These are phyloP conservation scores for Petrocephalus microphthalmus DNA, from an alignment of 2,113 vertebrate genomes.

Conservation along the genomic window DNA sequence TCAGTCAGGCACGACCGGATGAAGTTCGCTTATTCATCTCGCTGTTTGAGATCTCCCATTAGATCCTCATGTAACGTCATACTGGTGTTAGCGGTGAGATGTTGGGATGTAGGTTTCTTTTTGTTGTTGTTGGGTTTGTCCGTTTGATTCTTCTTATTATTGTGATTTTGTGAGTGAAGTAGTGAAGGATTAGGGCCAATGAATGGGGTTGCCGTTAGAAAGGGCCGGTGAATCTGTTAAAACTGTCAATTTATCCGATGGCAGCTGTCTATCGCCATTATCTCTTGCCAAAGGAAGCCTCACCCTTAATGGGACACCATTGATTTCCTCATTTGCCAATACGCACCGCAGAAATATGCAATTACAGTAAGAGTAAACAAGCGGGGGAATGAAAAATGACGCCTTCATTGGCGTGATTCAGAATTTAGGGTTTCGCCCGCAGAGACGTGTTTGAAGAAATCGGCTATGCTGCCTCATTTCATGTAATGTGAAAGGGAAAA, in stretches of 20 bases:
- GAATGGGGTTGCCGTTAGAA: not conserved
- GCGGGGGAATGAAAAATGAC: not conserved
- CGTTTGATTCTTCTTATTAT: not conserved
- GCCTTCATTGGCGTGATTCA: not conserved
- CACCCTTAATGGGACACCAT: not conserved
- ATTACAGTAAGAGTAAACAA: not conserved
- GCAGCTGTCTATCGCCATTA: not conserved
- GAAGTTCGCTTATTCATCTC: too few relatives aligned
- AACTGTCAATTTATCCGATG: not conserved
- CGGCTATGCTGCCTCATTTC: not conserved
- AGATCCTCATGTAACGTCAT: not conserved
- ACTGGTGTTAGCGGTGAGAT: not conserved
- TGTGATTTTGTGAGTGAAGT: not conserved
- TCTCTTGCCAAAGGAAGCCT: slow-evolving; percentile 3
- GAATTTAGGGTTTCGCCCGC: not conserved
- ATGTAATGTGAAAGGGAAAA: not conserved
- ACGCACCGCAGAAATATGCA: not conserved
- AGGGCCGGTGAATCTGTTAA: not conserved
- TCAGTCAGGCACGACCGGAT: too few relatives aligned
- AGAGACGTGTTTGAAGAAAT: not conserved
- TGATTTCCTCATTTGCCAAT: not conserved
- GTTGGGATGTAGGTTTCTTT: not conserved
- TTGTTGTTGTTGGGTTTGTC: not conserved
- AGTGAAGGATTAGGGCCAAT: not conserved
- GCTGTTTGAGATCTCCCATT: not conserved